Base-by-base conservation (phyloP, 1,140 invertebrate genomes). In the Drosophila erecta region DNA sequence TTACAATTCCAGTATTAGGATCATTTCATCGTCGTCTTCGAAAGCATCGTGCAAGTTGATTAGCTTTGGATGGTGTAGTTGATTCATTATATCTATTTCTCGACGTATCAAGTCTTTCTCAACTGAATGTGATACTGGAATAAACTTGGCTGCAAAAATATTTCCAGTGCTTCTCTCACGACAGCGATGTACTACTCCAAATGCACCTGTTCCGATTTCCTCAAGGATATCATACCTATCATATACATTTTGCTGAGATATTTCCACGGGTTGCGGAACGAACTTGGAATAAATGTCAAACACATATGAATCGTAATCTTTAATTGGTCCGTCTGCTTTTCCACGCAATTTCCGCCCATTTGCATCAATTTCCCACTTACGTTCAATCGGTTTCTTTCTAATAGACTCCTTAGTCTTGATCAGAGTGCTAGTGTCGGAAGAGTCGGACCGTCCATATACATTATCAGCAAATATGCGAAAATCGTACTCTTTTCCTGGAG, bases 41-140 rank as follows among this genome's bases (percentile, higher is more conserved):
- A 99, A 99, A 0, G 99, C 99, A 92, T 99, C 99, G 90, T 99
- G 98, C 0, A 99, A 93, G 90, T 99, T 99, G 79, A 99, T 99
- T 22, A 99, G 93, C 93, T 99, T 99, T 44, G 96, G 96, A 94
- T 99, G 99, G 93, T 99, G 98, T 2, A 99, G 93, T 85, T 99
- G 97, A 92, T 99, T 99, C 98, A 99, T 99, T 49, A 99, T 98
- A 90, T 99, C 98, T 73, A 99, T 99, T 94, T 99, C 99, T 86
- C 99, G 98, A 71, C 97, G 96, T 57, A 99, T 99, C 0, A 99
- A 94, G 89, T 98, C 97, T 91, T 99, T 99, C 93, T 99, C 99
- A 94, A 98, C 96, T 14, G 97, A 95, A 87, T 98, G 97, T 0
- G 97, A 96, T 14, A 98, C 98, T 4, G 98, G 98, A 83, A 99